Evolutionary conservation across 2,113 vertebrate genomes (phyloP), one percentile per base, ranked within the genome.

Genomic region (Sapayoa aenigma): DNA sequence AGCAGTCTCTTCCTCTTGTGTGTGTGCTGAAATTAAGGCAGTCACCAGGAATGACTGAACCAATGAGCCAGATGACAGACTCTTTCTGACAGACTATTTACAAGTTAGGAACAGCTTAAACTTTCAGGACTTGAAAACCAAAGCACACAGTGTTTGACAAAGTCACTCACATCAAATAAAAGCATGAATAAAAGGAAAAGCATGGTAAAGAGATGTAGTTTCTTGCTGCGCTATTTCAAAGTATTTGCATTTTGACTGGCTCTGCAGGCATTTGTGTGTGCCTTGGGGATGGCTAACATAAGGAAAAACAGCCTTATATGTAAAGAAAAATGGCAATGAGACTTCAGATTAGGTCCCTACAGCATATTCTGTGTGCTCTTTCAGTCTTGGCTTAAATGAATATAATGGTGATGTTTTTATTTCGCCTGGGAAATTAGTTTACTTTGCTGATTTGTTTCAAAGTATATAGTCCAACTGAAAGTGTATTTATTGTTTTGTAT

Each of bases 251-350:
- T 90, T 90, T 83, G 44, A 72, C 14, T 60, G 63, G 27, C 56
- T 88, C 67, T 0, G 0, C 22, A 67, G 85, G 39, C 13, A 1
- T 90, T 83, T 25, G 17, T 55, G 33, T 0, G 0, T 60, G 59
- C 68, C 60, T 86, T n/a, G 9, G 52, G 65, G 52, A 49, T 65
- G 60, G 76, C 76, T 73, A 85, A 81, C 0, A 1, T 84, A 80
- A 59, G 23, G 47, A 60, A 84, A 83, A 93, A 0, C 20, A 42
- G 33, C 27, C 74, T 81, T 88, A 56, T 71, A 47, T 52, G 10
- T 71, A 75, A 78, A 67, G 58, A 77, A 86, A 73, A 84, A 75
- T 39, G 20, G 15, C 73, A 84, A 0, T 53, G 52, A 84, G 68
- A 35, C 50, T 93, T 77, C n/a, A 68, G 55, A 3, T 68, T 84